phyloP scores from a whole-genome alignment of 2,113 vertebrate genomes.

The Pterocles gutturalis region DNA sequence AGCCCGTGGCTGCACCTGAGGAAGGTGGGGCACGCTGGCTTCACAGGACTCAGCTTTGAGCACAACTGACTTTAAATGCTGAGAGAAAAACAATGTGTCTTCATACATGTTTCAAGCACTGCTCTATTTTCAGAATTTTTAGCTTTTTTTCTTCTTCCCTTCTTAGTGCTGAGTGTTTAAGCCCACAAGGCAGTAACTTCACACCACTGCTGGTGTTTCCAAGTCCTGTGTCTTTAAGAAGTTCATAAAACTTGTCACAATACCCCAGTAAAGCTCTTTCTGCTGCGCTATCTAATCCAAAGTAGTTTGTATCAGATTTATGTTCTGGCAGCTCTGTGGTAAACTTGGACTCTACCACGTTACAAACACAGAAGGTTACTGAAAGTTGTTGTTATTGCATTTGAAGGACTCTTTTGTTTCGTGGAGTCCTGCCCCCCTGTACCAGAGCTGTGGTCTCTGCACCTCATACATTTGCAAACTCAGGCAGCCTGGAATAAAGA shows the following conservation, averaged over 20 bases:
- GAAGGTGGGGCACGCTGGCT: neutral
- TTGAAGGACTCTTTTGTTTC: constrained; percentile 54
- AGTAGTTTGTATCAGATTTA: constrained; percentile 68
- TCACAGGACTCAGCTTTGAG: neutral
- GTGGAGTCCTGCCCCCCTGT: neutral
- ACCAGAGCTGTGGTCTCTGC: neutral
- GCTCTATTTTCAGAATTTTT: neutral
- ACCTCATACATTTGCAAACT: neutral
- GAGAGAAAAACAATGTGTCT: neutral
- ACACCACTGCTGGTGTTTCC: neutral
- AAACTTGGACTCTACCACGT: constrained; percentile 48
- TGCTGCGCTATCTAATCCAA: constrained; percentile 57
- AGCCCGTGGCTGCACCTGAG: neutral
- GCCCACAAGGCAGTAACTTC: neutral
- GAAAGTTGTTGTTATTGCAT: constrained; percentile 33
- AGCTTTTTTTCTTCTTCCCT: neutral
- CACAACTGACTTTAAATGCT: neutral
- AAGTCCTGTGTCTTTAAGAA: constrained; percentile 53
- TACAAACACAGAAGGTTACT: constrained; percentile 45
- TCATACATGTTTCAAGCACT: neutral
- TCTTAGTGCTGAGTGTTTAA: neutral
- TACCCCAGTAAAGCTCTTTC: constrained; percentile 42
- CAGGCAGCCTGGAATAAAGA: neutral
- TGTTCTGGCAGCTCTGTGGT: constrained; percentile 51
- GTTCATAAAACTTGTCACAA: constrained; percentile 27